Evolutionary conservation across 1,140 invertebrate species (phyloP).

Genomic region (Drosophila nigrodunni): DNA sequence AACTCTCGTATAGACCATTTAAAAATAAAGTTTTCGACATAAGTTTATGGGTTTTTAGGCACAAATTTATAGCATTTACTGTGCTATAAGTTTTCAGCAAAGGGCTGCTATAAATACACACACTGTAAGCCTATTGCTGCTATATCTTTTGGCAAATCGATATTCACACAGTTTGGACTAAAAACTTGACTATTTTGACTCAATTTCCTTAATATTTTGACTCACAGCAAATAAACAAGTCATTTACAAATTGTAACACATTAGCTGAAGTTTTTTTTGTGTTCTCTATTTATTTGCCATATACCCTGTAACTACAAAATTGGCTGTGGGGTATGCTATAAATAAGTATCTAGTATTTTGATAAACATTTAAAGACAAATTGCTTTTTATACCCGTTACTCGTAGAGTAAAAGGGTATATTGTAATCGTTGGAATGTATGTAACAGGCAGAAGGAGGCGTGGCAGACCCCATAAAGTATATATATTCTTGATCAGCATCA

Average conservation of each 20-base stretch:
- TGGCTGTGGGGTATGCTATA: too few species aligned
- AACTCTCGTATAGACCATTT: constrained; percentile 39
- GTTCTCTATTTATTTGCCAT: constrained; percentile 8
- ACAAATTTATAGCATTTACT: constrained; percentile 63
- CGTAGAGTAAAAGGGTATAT: too few species aligned
- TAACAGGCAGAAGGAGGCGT: too few species aligned
- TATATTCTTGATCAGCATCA: too few species aligned
- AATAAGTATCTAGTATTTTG: too few species aligned
- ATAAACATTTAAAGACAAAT: not conserved
- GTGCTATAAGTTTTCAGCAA: constrained; percentile 22
- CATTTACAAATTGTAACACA: constrained; percentile 64
- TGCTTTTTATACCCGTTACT: too few species aligned
- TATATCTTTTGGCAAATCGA: constrained; percentile 19
- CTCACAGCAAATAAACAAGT: constrained; percentile 52
- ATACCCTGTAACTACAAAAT: not conserved
- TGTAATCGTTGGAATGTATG: too few species aligned
- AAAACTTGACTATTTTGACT: constrained; percentile 16
- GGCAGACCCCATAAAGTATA: too few species aligned
- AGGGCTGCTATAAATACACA: constrained; percentile 4
- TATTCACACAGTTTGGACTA: constrained; percentile 34
- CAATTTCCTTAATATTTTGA: constrained; percentile 13
- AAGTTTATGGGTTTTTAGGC: constrained; percentile 64
- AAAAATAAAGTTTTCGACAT: constrained; percentile 66
- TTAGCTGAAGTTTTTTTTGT: constrained; percentile 41
- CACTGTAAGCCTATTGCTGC: constrained; percentile 22